Percentiles rank a stretch among this genome's conserved stretches.
Evolutionary conservation across 2,888 invertebrate species (phyloP).

Genomic region (Drosophila vallismaia): DNA sequence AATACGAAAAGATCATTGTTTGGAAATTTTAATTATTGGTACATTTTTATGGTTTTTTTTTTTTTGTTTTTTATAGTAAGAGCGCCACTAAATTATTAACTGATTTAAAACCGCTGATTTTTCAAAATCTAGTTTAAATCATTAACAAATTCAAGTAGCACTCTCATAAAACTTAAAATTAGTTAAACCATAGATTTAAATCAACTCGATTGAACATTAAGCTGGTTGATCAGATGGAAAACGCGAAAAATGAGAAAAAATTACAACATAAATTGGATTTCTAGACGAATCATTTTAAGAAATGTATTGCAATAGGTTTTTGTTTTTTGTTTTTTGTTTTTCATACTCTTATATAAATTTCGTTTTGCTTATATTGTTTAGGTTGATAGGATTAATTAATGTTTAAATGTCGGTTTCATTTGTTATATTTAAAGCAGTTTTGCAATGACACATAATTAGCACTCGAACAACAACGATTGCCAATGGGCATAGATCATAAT

Average conservation of each 20-base stretch:
- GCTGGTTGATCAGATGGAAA: conserved; percentile 33
- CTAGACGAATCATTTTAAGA: conserved; percentile 44
- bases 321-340: conserved; percentile 20
- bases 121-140: too few species aligned
- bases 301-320: conserved; percentile 73
- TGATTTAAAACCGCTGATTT: too few species aligned
- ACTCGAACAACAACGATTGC: conserved; percentile 62
- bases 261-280: conserved; percentile 22
- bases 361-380: conserved; percentile 19
- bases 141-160: not conserved
- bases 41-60: conserved; percentile 8
- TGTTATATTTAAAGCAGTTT: conserved; percentile 64
- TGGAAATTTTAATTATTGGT: conserved; percentile 29
- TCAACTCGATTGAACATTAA: conserved; percentile 35
- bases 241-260: conserved; percentile 28
- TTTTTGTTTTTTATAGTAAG: conserved; percentile 2
- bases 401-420: conserved; percentile 23
- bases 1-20: conserved; percentile 51
- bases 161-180: conserved; percentile 43
- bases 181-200: conserved; percentile 53
- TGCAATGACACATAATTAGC: conserved; percentile 75
- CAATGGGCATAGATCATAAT: conserved; percentile 60
- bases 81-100: not conserved
- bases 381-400: conserved; percentile 35
- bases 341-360: conserved; percentile 52